phyloP scores from a whole-genome alignment of 1,140 invertebrate species.

The Eubasilissa regina region DNA sequence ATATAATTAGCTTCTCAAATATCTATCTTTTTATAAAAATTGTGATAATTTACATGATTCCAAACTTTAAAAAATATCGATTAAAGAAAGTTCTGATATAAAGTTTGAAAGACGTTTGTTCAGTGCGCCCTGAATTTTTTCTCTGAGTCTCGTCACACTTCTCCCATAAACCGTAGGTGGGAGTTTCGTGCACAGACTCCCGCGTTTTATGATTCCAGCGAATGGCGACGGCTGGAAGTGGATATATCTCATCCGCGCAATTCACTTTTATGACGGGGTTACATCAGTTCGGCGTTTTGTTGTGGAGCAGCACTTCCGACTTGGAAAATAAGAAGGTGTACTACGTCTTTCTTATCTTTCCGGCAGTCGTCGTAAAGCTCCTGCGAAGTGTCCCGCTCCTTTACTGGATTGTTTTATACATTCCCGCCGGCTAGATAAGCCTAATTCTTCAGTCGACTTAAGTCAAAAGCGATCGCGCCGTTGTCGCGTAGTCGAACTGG shows the following conservation, averaged over 20 bases:
- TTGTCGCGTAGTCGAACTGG: neutral
- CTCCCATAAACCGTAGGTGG: slow-evolving; percentile 18
- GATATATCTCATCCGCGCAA: slow-evolving; percentile 27
- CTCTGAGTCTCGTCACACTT: slow-evolving; percentile 17
- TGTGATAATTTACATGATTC: neutral
- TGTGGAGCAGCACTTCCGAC: slow-evolving; percentile 29
- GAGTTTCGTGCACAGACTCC: slow-evolving; percentile 12
- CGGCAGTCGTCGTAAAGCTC: slow-evolving; percentile 3
- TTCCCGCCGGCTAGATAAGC: neutral
- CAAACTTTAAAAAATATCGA: neutral
- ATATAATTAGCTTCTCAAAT: neutral
- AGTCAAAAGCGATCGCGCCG: neutral
- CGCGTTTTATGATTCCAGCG: slow-evolving; percentile 17
- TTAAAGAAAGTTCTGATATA: neutral
- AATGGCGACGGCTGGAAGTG: slow-evolving; percentile 19
- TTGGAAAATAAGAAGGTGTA: slow-evolving; percentile 17
- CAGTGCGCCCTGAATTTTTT: neutral
- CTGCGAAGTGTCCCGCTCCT: neutral
- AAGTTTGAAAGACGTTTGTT: neutral
- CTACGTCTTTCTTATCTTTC: slow-evolving; percentile 18
- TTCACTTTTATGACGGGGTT: slow-evolving; percentile 31
- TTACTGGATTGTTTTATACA: slow-evolving; percentile 20
- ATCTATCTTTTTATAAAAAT: neutral
- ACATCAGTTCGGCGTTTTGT: slow-evolving; percentile 35
- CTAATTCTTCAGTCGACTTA: neutral